Evolutionary conservation across 2,888 invertebrate species (phyloP).

Genomic region (Tolmerus cingulatus): DNA sequence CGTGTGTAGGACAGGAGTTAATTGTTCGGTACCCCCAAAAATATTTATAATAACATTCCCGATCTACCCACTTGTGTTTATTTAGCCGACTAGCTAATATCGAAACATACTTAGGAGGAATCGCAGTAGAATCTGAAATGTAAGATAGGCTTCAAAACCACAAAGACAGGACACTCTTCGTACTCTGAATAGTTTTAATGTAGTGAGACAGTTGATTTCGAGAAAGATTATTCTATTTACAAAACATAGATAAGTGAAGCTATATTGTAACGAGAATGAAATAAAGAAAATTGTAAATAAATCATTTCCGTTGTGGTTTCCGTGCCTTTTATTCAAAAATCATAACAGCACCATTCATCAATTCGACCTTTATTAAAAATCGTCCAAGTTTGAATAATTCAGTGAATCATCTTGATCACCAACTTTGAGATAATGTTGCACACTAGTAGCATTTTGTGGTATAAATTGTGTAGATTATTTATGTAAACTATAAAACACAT

Average conservation of each 20-base stretch:
- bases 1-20: not conserved
- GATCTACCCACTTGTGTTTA: not conserved
- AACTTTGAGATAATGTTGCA: no score
- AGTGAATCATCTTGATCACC: no score
- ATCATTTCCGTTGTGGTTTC: slow-evolving; percentile 30
- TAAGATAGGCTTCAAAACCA: not conserved
- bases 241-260: not conserved
- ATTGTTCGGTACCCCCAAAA: not conserved
- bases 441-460: no score
- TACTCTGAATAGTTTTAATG: slow-evolving; percentile 23
- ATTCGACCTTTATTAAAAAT: not conserved
- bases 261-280: slow-evolving; percentile 30
- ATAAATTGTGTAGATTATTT: no score
- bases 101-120: not conserved
- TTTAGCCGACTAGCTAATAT: not conserved
- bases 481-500: no score
- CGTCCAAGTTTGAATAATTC: not conserved
- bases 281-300: slow-evolving; percentile 33
- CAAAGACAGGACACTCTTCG: slow-evolving; percentile 15
- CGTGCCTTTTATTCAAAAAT: slow-evolving; percentile 15
- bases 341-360: not conserved
- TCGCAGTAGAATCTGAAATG: not conserved
- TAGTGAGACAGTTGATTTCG: slow-evolving; percentile 27
- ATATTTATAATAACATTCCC: not conserved
- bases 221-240: slow-evolving; percentile 34